A percentile compares a stretch with the other conserved stretches of the same genome.
Conservation (phyloP, 1,140 invertebrate species). For the Trichonephila clavipes region DNA sequence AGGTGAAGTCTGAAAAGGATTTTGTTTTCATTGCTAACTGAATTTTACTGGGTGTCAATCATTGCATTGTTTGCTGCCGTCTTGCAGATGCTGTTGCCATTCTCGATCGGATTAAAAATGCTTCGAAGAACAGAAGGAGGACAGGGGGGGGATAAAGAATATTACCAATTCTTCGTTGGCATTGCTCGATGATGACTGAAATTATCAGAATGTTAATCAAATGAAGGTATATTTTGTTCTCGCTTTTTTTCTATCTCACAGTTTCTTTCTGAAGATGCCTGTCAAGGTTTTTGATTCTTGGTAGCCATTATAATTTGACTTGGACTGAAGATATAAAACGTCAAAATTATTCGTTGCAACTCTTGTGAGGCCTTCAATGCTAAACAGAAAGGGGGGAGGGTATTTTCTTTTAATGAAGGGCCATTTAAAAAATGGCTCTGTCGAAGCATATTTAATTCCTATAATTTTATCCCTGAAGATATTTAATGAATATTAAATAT, state of each 20-base stretch:
- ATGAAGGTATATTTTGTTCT: neutral
- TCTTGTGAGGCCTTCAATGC: neutral
- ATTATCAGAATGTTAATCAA: constrained; percentile 21
- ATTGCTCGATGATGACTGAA: constrained; percentile 13
- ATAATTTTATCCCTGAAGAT: too few relatives aligned
- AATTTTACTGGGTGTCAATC: constrained; percentile 41
- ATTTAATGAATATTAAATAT: too few relatives aligned
- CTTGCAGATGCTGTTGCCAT: neutral
- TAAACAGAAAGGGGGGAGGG: neutral
- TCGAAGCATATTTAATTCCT: neutral
- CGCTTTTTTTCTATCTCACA: neutral
- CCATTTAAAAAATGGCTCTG: neutral
- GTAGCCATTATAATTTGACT: neutral
- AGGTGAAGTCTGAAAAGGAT: neutral
- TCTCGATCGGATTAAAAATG: neutral
- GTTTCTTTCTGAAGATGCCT: neutral
- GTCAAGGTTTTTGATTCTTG: neutral
- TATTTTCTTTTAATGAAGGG: neutral
- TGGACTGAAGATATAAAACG: neutral
- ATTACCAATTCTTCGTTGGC: neutral
- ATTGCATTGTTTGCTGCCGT: neutral
- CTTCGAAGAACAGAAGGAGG: neutral
- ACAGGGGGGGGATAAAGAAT: neutral
- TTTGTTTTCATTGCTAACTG: constrained; percentile 42
- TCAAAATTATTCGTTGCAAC: neutral